Evolutionary conservation across 2,113 vertebrate genomes (phyloP), one percentile per base, ranked within the genome.

Genomic region (Eulemur rufifrons): DNA sequence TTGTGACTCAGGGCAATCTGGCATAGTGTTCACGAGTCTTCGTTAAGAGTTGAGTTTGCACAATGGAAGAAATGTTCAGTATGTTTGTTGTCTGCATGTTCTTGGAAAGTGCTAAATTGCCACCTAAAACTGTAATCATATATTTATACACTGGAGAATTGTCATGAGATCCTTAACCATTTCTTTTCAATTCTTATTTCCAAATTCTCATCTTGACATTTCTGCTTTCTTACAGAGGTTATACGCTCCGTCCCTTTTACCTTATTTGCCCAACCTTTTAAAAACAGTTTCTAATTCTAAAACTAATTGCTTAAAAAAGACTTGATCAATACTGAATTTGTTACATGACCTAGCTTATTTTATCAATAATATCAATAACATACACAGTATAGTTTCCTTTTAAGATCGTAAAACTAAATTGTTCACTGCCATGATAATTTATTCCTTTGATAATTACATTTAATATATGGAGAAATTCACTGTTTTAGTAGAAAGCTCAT

Each of bases 1-100:
- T 56, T 91, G 91, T 94, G 95, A 91, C 96, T 96, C 92, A 90
- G 47, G 80, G 88, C 93, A 89, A 76, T 94, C 95, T 97, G 97
- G 96, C 10, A 0, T 39, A 25, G 66, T 10, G 7, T 61, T 52
- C n/a, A 1, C 13, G 54, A 50, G 64, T 78, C 96, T 89, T 94
- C 34, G 0, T 80, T 80, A 25, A 54, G 63, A 85, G 54, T 29
- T 7, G 56, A 80, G 68, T 89, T 97, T 93, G 52, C 89, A 93
- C 86, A 76, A 54, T 81, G 91, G 66, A 88, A 85, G 93, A 89
- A 90, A 82, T 34, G 15, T 88, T 86, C 93, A 82, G 93, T 83
- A 80, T 97, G 91, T 86, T 93, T 95, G 95, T 83, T 66, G 96
- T 94, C 77, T 94, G 42, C 42, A 0, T 77, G 90, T 94, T 94